Base-by-base conservation (phyloP, 2,113 vertebrate genomes). In the Scomber scombrus region DNA sequence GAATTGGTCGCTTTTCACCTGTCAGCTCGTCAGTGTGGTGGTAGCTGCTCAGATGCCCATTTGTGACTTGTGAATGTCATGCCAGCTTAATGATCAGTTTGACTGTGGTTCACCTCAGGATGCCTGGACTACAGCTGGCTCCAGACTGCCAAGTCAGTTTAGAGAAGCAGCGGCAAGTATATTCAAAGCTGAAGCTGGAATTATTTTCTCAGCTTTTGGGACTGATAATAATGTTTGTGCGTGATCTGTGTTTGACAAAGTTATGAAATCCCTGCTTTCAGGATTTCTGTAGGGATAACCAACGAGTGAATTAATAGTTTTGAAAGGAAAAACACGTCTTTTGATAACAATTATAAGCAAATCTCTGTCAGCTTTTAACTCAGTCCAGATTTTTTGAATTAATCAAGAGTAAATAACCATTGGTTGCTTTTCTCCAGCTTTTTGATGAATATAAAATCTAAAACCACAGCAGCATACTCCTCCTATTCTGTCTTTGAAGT, bases 1-100 rank as follows among this genome's bases (percentile, higher is more conserved):
- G 23, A 66, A 72, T 60, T 31, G 51, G 79, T 86, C 47, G 26
- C 72, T 69, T 34, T 65, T 82, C 85, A 90, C 86, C 87, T 90
- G 82, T 81, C 76, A 62, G 70, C 72, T 58, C 80, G 15, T 15
- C 51, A 74, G 78, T 65, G 78, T 21, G 71, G 26, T 40, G 51
- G 18, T 18, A 55, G 56, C 71, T 54, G 75, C 76, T 45, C 23
- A 52, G 10, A 85, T 78, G 43, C 55, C 61, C 4, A 68, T 73
- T 69, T 74, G 69, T 70, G 74, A 85, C 75, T 88, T 71, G 58
- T 46, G 40, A 77, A 75, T 82, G 62, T 83, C 81, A 82, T 3
- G 79, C 66, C 84, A 80, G 14, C 67, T 49, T 47, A 26, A 62
- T 57, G n/a, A 12, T 60, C 52, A 45, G 29, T 75, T 2, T 70